Evolutionary conservation across 2,797 vertebrate species (phyloP), one percentile per base, ranked within the genome.

Genomic region (Tangara arthus): DNA sequence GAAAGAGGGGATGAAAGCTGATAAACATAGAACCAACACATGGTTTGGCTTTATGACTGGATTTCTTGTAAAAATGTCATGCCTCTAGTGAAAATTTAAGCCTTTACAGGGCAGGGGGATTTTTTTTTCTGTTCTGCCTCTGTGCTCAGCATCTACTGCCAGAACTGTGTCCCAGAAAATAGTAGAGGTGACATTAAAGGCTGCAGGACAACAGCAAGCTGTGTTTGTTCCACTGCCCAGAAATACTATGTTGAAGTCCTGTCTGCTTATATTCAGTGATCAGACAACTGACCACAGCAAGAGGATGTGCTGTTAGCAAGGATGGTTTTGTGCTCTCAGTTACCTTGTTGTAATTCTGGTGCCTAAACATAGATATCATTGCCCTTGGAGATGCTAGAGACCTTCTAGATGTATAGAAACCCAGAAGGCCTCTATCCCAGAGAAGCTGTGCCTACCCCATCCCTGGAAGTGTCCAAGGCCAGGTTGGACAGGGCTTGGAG

Each of bases 401-500:
- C 49, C 16, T 50, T 28, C 49, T 28, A 18, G 49, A 18, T 50
- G 57, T 37, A 10, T 12, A 19, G n/a, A 19, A 70, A 55, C 32
- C 28, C 60, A 65, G 4, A 30, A 78, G 18, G 6, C 1, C 5
- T 80, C 30, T 61, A 3, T 70, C 10, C 34, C 52, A 42, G 52
- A 47, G 26, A n/a, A 65, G 8, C 13, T 65, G 39, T 47, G 52
- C 4, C 44, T 83, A 19, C 52, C 28, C 26, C 22, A 53, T 34
- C 34, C 18, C 26, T 65, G 73, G 34, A 18, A 60, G 4, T 65
- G 53, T 35, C 11, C 30, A 35, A 32, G 15, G 34, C 4, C 46
- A 71, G 39, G 34, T 0, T 78, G 66, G 34, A 35, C 0, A 0
- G 5, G 2, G 1, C 7, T 46, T 63, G 15, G 52, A 78, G 11